Evolutionary conservation across 2,888 invertebrate species (phyloP), one percentile per base, ranked within the genome.

Genomic region (Chalcosyrphus nemorum): DNA sequence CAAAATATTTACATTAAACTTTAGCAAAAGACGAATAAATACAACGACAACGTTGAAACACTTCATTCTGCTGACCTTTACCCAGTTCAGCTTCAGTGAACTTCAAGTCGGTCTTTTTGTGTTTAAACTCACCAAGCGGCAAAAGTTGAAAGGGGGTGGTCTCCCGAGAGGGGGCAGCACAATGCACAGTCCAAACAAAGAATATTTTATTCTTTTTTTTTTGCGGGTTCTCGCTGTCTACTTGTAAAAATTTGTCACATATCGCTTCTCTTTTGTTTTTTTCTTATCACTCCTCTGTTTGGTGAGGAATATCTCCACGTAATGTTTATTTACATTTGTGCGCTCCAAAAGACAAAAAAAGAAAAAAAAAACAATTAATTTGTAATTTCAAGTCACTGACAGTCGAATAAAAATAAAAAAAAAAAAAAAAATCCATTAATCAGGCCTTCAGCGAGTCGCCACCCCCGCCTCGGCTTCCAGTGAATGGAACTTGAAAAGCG

Each of bases 351-450:
- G n/a, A n/a, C n/a, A n/a, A n/a, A n/a, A n/a, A n/a, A n/a, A n/a
- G n/a, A n/a, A n/a, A n/a, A 11, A 7, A n/a, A 19, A 27, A 61
- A 65, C 45, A 50, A 65, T 65, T 65, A 47, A 65, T 65, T 52
- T 27, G 17, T 50, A 59, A 27, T 38, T 61, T 21, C 9, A 7
- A 71, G 41, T 41, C 24, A 35, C 56, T 19, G 19, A 45, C 45
- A 47, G n/a, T 27, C 19, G 3, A 38, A 1, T 47, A 35, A 9
- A 41, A 24, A 41, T 15, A 63, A 63, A 47, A 15, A 24, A 50
- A 24, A 47, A 32, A 5, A 24, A 32, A 45, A 32, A 24, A 21
- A 50, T 27, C 52, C 50, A 43, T 66, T 32, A 54, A 50, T 50
- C 50, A 50, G 52, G 43, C 52, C 59, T 59, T 61, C 71, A 32